Base-by-base conservation (phyloP, 2,888 invertebrate genomes). In the Strigamia maritima region DNA sequence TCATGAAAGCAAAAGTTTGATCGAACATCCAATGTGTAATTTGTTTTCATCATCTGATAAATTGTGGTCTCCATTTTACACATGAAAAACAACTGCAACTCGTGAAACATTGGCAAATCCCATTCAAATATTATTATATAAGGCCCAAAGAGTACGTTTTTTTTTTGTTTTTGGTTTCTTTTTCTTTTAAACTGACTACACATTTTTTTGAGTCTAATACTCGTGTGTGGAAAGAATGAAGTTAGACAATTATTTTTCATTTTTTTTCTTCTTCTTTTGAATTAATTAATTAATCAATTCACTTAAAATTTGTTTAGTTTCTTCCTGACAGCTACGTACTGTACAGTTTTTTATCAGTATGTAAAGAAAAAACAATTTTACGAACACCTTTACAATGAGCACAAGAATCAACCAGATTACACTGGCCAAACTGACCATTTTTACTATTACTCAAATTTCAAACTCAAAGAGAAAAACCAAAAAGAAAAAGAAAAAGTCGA, bases 101-200 rank as follows among this genome's bases (percentile, higher is more conserved):
- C 54, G 54, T 54, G 54, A 54, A 54, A 54, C 54, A 54, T 54
- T 54, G 54, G 54, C 54, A 54, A 54, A 54, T 54, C 19, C 54
- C 54, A n/a, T 54, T 22, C 54, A 54, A 54, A 54, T 54, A 54
- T 54, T 54, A 44, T 54, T 54, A 54, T n/a, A 54, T 54, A 54
- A 54, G 54, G 54, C 54, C 54, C 54, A 54, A 54, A 54, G 54
- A 54, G 54, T 54, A 54, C 54, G 54, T 54, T 54, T 54, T 54
- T 44, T 44, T 54, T n/a, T 54, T 54, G n/a, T 54, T 54, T 54
- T 54, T 54, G n/a, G 6, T 54, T 54, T 54, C 4, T 54, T 54
- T 54, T 54, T 54, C 54, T 54, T n/a, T 54, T 54, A 54, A 54
- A 54, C 54, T 54, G 19, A 54, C 54, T 54, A 54, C 54, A 54